A percentile compares a stretch with the other conserved stretches of the same genome.
phyloP scores from a whole-genome alignment of 2,797 vertebrate genomes.

The Hippocampus kuda region DNA sequence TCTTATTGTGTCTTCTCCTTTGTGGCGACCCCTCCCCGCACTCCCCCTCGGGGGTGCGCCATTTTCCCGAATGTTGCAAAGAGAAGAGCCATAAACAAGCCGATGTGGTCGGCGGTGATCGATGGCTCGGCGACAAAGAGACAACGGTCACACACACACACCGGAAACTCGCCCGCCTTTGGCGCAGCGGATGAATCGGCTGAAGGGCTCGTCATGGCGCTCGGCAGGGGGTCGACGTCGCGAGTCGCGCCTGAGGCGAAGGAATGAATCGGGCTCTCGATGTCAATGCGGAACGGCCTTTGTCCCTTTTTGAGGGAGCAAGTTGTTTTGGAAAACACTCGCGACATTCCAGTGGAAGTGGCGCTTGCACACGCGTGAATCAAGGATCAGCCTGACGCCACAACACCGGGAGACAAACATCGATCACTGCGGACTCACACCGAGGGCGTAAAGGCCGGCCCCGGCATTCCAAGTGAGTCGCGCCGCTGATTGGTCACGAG shows the following conservation, averaged over 20 bases:
- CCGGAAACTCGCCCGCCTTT: constrained; percentile 46
- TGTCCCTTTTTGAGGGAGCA: constrained; percentile 57
- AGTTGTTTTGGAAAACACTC: constrained; percentile 47
- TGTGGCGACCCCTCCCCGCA: constrained; percentile 11
- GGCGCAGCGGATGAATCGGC: constrained; percentile 26
- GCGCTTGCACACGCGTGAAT: constrained; percentile 34
- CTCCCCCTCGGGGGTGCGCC: constrained; percentile 14
- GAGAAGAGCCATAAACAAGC: no score
- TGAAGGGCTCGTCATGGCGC: constrained; percentile 41
- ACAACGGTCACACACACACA: constrained; percentile 38
- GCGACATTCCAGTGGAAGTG: constrained; percentile 31
- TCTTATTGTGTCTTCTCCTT: not conserved
- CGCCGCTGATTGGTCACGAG: constrained; percentile 31
- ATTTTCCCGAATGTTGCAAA: constrained; percentile 23
- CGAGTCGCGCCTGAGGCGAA: constrained; percentile 41
- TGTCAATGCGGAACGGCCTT: constrained; percentile 49
- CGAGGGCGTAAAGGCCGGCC: constrained; percentile 22
- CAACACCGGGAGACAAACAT: constrained; percentile 28
- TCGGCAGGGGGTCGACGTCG: constrained; percentile 40
- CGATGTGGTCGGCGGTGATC: no score
- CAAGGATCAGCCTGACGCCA: constrained; percentile 20
- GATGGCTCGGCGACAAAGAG: constrained; percentile 45
- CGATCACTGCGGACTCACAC: constrained; percentile 32
- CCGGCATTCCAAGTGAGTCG: constrained; percentile 23
- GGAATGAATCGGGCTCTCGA: constrained; percentile 52